phyloP scores from a whole-genome alignment of 2,888 invertebrate species.

The Drosophila nr. perissopoda region DNA sequence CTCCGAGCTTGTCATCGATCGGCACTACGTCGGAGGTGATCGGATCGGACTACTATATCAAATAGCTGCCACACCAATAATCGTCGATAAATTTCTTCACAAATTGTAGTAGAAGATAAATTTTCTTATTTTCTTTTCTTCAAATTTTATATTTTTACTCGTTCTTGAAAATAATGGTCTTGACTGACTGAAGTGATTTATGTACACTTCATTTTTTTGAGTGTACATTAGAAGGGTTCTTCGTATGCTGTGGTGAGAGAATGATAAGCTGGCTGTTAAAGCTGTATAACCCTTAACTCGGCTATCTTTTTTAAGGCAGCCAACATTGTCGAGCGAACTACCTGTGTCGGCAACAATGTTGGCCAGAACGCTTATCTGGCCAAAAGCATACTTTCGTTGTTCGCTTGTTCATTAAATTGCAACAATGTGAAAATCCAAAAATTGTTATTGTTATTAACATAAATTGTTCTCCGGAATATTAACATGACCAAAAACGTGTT shows the following conservation, averaged over 20 bases:
- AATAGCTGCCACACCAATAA: not conserved
- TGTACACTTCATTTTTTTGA: not conserved
- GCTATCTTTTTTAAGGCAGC: conserved; percentile 44
- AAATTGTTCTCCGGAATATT: conserved; percentile 57
- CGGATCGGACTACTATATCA: not conserved
- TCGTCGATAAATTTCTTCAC: not conserved
- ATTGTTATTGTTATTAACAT: conserved; percentile 68
- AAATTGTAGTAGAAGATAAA: not conserved
- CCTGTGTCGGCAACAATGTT: conserved; percentile 44
- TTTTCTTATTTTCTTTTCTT: not conserved
- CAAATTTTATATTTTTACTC: not conserved
- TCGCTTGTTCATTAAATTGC: conserved; percentile 69
- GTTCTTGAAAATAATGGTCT: not conserved
- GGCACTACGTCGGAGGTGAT: not conserved
- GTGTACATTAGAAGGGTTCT: conserved; percentile 22
- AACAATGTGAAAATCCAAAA: conserved; percentile 61
- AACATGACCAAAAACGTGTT: conserved; percentile 78
- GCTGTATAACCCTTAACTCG: conserved; percentile 1
- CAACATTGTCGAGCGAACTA: conserved; percentile 38
- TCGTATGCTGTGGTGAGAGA: conserved; percentile 37
- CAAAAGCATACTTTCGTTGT: conserved; percentile 45
- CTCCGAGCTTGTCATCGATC: too few species aligned
- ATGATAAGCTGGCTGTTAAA: conserved; percentile 49
- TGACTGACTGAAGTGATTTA: not conserved
- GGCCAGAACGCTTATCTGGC: conserved; percentile 59